Conservation (phyloP, 2,888 invertebrate genomes). For the Eilema griseolum region DNA sequence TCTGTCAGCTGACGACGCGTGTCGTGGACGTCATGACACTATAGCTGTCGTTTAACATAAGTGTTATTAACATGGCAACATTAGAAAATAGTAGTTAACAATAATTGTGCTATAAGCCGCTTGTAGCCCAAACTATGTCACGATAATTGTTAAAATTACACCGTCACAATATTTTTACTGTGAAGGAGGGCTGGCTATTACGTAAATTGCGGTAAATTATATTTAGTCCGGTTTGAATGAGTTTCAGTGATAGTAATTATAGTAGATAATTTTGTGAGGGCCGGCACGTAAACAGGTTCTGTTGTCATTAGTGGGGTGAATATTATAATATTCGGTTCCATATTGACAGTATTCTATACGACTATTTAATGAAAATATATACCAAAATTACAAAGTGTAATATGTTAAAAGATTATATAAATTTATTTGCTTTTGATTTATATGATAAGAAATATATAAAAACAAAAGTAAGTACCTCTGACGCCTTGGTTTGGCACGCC, state of each 20-base stretch:
- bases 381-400: neutral
- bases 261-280: constrained; percentile 13
- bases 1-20: neutral
- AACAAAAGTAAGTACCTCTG: too few species aligned
- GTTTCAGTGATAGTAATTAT: constrained; percentile 14
- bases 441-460: too few species aligned
- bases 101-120: constrained; percentile 19
- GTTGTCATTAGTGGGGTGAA: neutral
- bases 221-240: constrained; percentile 13
- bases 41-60: constrained; percentile 10
- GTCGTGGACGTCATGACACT: neutral
- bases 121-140: constrained; percentile 6
- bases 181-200: constrained; percentile 25
- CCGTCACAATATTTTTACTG: constrained; percentile 33
- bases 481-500: too few species aligned
- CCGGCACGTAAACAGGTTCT: neutral
- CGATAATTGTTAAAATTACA: constrained; percentile 38
- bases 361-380: neutral
- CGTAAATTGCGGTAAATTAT: constrained; percentile 28
- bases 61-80: constrained; percentile 21
- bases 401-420: too few species aligned
- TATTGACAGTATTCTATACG: neutral
- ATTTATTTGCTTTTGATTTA: too few species aligned
- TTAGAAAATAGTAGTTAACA: constrained; percentile 20
- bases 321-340: neutral